Evolutionary conservation across 2,113 vertebrate species (phyloP), one percentile per base, ranked within the genome.

Genomic region (Ariopsis seemanni): DNA sequence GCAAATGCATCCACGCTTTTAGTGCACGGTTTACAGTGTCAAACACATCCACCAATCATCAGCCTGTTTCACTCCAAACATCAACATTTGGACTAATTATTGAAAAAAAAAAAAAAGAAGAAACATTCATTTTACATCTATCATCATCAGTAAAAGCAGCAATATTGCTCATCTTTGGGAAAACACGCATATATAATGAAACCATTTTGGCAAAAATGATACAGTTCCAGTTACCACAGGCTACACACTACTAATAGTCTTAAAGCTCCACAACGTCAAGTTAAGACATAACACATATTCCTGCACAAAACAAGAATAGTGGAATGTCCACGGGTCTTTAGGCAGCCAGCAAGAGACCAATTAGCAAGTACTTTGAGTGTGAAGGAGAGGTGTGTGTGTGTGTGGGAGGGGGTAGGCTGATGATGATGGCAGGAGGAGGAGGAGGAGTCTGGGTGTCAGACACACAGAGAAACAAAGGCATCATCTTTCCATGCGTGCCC

Each of bases 321-420:
- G 82, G 88, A 93, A 94, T 92, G 92, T 92, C 93, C 91, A 92
- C 90, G 92, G 93, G 93, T 94, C 94, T 95, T 95, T 94, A 94
- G 93, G 94, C 92, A 93, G 93, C 92, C 94, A 92, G 95, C 93
- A 93, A 95, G 95, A 95, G 94, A 95, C 95, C 95, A 96, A 96
- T 96, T 96, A 96, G 93, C 91, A 94, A 93, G 92, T 94, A 80
- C 52, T 85, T 85, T 81, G 86, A 89, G 89, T 88, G 87, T 88
- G 88, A 89, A 83, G 77, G 87, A 88, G 85, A 88, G 88, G 85
- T 79, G 89, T 71, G 84, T 77, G 42, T 77, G 57, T 77, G 67
- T 50, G 22, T 77, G 60, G 52, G 81, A 91, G 90, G 90, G 86
- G 82, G 79, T 30, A 83, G 18, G 75, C 71, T 79, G 85, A 86